Evolutionary conservation across 2,113 vertebrate genomes (phyloP).

Genomic region (Microcebus griseorufus): DNA sequence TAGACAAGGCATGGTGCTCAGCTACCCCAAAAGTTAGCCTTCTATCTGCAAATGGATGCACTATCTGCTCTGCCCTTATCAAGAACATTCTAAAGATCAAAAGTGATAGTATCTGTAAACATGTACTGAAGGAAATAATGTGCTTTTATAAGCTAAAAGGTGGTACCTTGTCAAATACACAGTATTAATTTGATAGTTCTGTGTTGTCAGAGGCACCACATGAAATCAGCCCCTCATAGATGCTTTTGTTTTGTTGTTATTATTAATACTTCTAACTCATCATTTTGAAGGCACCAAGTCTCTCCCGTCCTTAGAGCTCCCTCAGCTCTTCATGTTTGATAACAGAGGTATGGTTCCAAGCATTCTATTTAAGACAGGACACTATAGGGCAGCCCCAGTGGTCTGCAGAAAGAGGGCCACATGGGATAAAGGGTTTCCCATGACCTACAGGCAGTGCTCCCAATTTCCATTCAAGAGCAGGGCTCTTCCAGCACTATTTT

Average conservation of each 20-base stretch:
- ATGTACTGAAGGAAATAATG: not conserved
- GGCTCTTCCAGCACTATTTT: not conserved
- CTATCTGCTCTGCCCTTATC: not conserved
- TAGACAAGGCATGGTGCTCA: rapidly evolving
- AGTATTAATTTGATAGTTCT: not conserved
- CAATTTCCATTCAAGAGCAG: not conserved
- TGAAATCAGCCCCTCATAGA: not conserved
- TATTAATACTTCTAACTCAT: not conserved
- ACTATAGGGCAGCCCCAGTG: not conserved
- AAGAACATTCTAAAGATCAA: not conserved
- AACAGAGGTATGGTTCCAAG: not conserved
- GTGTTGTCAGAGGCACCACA: not conserved
- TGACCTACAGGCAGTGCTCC: not conserved
- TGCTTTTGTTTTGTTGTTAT: not conserved
- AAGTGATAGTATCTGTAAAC: not conserved
- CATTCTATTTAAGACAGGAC: not conserved
- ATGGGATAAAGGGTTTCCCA: not conserved
- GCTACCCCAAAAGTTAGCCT: not conserved
- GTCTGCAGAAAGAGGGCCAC: not conserved
- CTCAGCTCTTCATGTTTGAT: not conserved
- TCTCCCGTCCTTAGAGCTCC: not conserved
- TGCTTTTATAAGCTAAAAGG: not conserved
- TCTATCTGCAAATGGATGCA: not conserved
- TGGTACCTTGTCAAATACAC: not conserved
- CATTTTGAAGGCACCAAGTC: not conserved